Conservation (phyloP, 1,140 invertebrate species). For the Pseudoatta argentina region DNA sequence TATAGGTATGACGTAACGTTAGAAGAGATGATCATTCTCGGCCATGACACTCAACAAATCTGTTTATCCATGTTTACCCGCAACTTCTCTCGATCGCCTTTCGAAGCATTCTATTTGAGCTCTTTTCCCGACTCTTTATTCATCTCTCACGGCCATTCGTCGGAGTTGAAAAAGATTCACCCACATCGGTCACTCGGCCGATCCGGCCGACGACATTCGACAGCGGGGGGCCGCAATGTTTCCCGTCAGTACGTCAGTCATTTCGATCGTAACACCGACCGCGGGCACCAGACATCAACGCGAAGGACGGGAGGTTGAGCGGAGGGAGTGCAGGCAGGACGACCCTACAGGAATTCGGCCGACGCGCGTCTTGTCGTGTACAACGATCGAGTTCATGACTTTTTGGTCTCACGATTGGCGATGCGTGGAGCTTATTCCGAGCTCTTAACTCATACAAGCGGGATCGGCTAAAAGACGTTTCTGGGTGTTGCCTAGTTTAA, state of each 20-base stretch:
- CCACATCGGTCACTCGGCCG: slow-evolving; percentile 83
- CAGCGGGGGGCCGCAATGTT: slow-evolving; percentile 84
- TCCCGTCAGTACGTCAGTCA: slow-evolving; percentile 84
- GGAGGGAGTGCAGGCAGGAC: slow-evolving; percentile 63
- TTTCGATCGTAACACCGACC: slow-evolving; percentile 82
- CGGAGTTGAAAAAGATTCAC: slow-evolving; percentile 77
- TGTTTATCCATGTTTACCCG: background rate
- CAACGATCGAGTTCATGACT: slow-evolving; percentile 61
- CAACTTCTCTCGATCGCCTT: background rate
- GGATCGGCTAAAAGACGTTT: slow-evolving; percentile 11
- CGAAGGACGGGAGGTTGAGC: slow-evolving; percentile 47
- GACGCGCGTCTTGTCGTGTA: slow-evolving; percentile 55
- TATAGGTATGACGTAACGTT: background rate
- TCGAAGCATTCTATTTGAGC: slow-evolving; percentile 9
- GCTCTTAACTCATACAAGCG: slow-evolving; percentile 21
- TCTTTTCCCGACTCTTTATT: slow-evolving; percentile 4
- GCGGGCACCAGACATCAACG: slow-evolving; percentile 51
- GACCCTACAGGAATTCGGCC: slow-evolving; percentile 78
- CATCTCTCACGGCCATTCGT: slow-evolving; percentile 40
- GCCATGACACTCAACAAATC: background rate
- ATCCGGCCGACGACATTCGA: slow-evolving; percentile 83
- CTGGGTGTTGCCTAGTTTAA: slow-evolving; percentile 49
- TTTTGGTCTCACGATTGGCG: slow-evolving; percentile 56
- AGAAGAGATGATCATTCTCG: background rate
- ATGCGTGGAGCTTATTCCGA: slow-evolving; percentile 35